Percentiles rank a stretch among this genome's conserved stretches.
Evolutionary conservation across 2,888 invertebrate genomes (phyloP).

Genomic region (Tachina fera): DNA sequence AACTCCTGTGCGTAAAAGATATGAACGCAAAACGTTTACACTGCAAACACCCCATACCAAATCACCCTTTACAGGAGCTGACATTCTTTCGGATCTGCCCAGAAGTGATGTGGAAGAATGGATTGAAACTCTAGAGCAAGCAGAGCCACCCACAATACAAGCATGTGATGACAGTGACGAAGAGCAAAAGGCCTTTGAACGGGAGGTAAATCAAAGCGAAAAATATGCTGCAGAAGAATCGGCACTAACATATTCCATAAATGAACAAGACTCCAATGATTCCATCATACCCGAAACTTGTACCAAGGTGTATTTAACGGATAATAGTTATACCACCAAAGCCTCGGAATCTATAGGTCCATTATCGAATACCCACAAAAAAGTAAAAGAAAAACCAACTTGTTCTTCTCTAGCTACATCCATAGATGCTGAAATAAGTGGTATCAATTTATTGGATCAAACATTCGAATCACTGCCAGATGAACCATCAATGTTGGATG

Average conservation of each 20-base stretch:
- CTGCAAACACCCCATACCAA: slow-evolving; percentile 28
- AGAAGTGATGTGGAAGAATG: slow-evolving; percentile 77
- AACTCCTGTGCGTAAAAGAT: slow-evolving; percentile 70
- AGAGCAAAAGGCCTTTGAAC: slow-evolving; percentile 6
- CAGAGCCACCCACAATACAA: slow-evolving; percentile 50
- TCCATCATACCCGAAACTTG: slow-evolving; percentile 75
- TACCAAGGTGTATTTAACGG: slow-evolving; percentile 50
- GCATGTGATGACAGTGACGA: slow-evolving; percentile 55
- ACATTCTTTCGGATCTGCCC: slow-evolving; percentile 73
- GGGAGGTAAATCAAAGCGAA: slow-evolving; percentile 54
- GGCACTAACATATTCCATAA: slow-evolving; percentile 32
- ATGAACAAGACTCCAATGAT: slow-evolving; percentile 47
- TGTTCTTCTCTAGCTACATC: not conserved
- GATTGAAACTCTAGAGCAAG: slow-evolving; percentile 73
- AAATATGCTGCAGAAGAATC: slow-evolving; percentile 66
- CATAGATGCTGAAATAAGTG: slow-evolving; percentile 77
- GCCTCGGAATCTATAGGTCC: slow-evolving; percentile 53
- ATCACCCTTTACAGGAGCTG: slow-evolving; percentile 69
- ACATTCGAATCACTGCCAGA: slow-evolving; percentile 77
- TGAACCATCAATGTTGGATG: slow-evolving; percentile 76
- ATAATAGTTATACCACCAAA: slow-evolving; percentile 21
- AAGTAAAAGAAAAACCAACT: slow-evolving; percentile 30
- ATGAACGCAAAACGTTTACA: slow-evolving; percentile 62
- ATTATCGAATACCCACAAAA: slow-evolving; percentile 21
- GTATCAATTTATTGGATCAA: slow-evolving; percentile 78